Evolutionary conservation across 1,140 invertebrate genomes (phyloP).

Genomic region (Drosophila sproati): DNA sequence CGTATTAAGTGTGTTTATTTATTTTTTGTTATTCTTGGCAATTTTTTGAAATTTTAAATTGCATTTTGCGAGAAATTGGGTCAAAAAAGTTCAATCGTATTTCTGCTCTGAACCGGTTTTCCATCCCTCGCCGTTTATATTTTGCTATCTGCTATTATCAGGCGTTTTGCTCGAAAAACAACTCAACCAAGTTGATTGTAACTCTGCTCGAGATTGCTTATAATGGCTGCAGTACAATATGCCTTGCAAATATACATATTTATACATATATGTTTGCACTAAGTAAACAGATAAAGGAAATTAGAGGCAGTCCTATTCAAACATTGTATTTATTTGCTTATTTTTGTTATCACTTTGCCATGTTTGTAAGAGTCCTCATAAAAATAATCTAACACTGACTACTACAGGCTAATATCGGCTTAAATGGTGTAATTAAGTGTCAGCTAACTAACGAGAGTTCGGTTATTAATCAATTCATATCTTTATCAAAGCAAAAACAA

Average conservation of each 20-base stretch:
- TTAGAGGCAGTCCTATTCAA: not conserved
- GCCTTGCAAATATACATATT: not conserved
- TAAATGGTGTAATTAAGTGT: not conserved
- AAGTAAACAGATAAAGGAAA: not conserved
- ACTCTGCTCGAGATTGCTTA: constrained; percentile 13
- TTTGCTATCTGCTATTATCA: constrained; percentile 34
- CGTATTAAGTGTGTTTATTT: too few relatives aligned
- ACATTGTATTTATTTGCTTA: not conserved
- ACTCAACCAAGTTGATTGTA: constrained; percentile 32
- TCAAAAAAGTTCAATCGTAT: not conserved
- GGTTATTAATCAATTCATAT: constrained; percentile 1
- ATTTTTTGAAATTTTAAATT: not conserved
- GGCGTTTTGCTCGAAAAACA: constrained; percentile 23
- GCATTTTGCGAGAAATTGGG: not conserved
- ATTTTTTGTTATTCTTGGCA: too few relatives aligned
- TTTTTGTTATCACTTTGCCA: not conserved
- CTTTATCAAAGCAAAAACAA: constrained; percentile 8
- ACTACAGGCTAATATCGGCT: too few relatives aligned
- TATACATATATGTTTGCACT: constrained; percentile 1
- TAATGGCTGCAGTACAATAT: not conserved
- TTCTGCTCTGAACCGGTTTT: not conserved
- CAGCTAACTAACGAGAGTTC: not conserved
- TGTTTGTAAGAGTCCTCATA: too few relatives aligned
- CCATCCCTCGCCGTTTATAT: constrained; percentile 6
- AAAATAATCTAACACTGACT: too few relatives aligned